Evolutionary conservation across 2,797 vertebrate genomes (phyloP).

Genomic region (Octomys mimax): DNA sequence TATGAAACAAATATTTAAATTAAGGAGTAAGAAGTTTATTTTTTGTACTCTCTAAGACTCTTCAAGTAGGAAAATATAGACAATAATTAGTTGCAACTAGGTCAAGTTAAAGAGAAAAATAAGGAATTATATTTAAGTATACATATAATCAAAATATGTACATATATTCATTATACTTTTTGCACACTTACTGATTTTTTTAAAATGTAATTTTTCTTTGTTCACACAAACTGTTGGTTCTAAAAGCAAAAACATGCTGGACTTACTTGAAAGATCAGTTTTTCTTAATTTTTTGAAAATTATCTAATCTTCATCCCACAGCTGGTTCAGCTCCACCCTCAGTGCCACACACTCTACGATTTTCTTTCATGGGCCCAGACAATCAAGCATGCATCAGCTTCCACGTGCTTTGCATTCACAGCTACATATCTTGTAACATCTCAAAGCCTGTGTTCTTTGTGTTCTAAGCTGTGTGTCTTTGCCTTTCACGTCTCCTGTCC

Average conservation of each 20-base stretch:
- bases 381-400: background rate
- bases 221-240: background rate
- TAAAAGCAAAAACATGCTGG: background rate
- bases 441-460: background rate
- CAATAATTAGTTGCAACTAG: background rate
- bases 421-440: too few species aligned
- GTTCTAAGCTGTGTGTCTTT: background rate
- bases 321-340: too few species aligned
- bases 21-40: background rate
- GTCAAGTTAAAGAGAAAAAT: background rate
- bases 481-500: background rate
- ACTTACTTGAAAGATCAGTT: background rate
- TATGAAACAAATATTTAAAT: background rate
- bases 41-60: background rate
- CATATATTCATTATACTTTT: background rate
- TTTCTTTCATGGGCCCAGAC: rapidly evolving
- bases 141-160: background rate
- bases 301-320: background rate
- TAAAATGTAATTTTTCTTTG: background rate
- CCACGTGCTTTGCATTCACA: background rate
- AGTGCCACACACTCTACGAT: rapidly evolving
- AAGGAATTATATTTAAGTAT: too few species aligned
- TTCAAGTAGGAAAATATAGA: background rate
- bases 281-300: background rate
- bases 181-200: background rate